Conservation (phyloP, 35 echinoderm and acorn worm species). For the Stichopus chloronotus region DNA sequence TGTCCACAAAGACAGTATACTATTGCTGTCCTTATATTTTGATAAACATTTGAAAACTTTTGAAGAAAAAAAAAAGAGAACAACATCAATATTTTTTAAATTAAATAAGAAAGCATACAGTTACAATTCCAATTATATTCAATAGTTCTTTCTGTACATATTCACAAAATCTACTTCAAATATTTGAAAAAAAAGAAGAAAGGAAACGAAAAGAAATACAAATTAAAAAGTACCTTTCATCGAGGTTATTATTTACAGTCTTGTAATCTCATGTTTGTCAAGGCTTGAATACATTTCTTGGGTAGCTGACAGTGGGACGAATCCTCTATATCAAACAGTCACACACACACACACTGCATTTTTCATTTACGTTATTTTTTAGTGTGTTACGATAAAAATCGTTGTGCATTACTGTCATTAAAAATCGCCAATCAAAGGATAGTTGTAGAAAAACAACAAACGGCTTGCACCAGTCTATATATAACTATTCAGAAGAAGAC, state of each 20-base stretch:
- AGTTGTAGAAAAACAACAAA: not conserved
- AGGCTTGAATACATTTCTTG: slow-evolving; percentile 52
- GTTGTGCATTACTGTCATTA: not conserved
- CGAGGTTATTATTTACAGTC: slow-evolving; percentile 36
- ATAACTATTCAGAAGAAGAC: too few species aligned
- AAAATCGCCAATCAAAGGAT: not conserved
- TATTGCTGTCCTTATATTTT: not conserved
- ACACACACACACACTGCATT: not conserved
- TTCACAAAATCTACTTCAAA: slow-evolving; percentile 55
- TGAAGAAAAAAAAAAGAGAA: not conserved
- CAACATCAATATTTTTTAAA: slow-evolving; percentile 47
- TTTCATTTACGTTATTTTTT: not conserved
- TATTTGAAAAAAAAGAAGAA: slow-evolving; percentile 22
- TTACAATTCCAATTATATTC: slow-evolving; percentile 32
- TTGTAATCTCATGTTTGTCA: slow-evolving; percentile 20
- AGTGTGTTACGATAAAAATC: not conserved
- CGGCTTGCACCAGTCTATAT: not conserved
- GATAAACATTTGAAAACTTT: not conserved
- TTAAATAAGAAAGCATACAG: slow-evolving; percentile 43
- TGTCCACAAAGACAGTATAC: not conserved
- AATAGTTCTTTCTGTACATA: slow-evolving; percentile 53
- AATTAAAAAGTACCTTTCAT: slow-evolving; percentile 42
- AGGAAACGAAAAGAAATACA: not conserved
- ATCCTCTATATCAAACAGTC: not conserved
- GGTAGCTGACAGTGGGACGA: slow-evolving; percentile 30